Evolutionary conservation across 2,797 vertebrate species (phyloP), one percentile per base, ranked within the genome.

Genomic region (Sardinella longiceps): DNA sequence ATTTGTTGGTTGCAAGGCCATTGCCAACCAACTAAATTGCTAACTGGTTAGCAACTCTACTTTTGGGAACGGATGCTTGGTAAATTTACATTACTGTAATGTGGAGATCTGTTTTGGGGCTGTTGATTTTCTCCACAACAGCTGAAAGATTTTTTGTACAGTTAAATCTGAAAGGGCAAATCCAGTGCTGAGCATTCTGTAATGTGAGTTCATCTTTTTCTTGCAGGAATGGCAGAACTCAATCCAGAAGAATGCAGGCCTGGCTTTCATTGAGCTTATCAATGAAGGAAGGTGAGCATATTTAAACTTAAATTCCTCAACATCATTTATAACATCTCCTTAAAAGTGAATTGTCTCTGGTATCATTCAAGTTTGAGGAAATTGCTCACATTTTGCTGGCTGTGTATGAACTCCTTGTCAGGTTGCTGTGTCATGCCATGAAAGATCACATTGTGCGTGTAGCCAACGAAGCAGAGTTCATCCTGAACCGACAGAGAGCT

Each of bases 181-280:
- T 30, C 25, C 28, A 66, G 15, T 0, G 1, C 1, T 43, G 5
- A 77, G 70, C 70, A 43, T 18, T 0, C 70, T 43, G 70, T 77
- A 39, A 77, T 77, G 33, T 77, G 20, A 77, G 37, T 23, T 37
- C 15, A 81, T 88, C 56, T 88, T 90, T 81, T 43, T 83, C 1
- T 88, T 94, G 88, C 87, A 99, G 98, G 98, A 99, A 92, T 99
- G 98, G 98, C 98, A 99, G 88, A 99, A 99, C 94, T 99, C 98
- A 51, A 99, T 99, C 92, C 98, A 99, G 96, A 99, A 99, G 95
- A 99, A 99, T 45, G 98, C 98, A 81, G 98, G 98, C 88, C 96
- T 99, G 91, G 98, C 98, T 82, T 99, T 99, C 94, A 99, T 99
- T 86, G 98, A 99, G 91, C 98, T 99, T 91, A 99, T 99, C 95